Evolutionary conservation across 2,113 vertebrate species (phyloP), one percentile per base, ranked within the genome.

Genomic region (Tetrao urogallus): DNA sequence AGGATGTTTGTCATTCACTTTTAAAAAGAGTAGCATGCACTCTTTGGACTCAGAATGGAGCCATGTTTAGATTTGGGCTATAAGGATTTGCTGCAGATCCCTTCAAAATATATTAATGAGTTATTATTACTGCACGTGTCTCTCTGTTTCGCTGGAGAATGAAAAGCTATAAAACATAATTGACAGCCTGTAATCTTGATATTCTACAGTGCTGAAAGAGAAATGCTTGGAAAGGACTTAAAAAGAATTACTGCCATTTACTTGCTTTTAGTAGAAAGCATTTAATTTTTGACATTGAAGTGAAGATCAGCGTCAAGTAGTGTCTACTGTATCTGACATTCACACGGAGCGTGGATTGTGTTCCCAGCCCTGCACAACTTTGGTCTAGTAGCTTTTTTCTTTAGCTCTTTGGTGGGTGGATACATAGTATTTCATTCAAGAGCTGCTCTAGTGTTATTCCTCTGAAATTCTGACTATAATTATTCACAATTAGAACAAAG

Each of bases 71-170:
- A 77, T 96, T 81, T 88, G 70, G 90, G 30, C 54, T 77, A 30
- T 76, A 60, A 89, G 93, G 32, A 58, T 77, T 82, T 94, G 70
- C 54, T 94, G 69, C 69, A 22, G 71, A 86, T 86, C 16, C 54
- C 13, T 83, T 94, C 54, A 54, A 92, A 76, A 82, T 69, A 65
- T 2, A 32, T 61, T 75, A 88, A 95, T 95, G 92, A 92, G 86
- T 80, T 87, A 40, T 88, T 85, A 73, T 47, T 93, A 82, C 61
- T 47, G 50, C 80, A 76, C 30, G 38, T 63, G 57, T 90, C 58
- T 93, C 40, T 77, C 40, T 74, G 1, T 34, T 85, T 89, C 61
- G 58, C 28, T 90, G 74, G 45, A 72, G 38, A 90, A 80, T 67
- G 57, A 69, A 89, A 58, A 50, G 74, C 54, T 83, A 1, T 3